A percentile compares a stretch with the other conserved stretches of the same genome.
Conservation (phyloP, 2,797 vertebrate species). For the Ateles fusciceps region DNA sequence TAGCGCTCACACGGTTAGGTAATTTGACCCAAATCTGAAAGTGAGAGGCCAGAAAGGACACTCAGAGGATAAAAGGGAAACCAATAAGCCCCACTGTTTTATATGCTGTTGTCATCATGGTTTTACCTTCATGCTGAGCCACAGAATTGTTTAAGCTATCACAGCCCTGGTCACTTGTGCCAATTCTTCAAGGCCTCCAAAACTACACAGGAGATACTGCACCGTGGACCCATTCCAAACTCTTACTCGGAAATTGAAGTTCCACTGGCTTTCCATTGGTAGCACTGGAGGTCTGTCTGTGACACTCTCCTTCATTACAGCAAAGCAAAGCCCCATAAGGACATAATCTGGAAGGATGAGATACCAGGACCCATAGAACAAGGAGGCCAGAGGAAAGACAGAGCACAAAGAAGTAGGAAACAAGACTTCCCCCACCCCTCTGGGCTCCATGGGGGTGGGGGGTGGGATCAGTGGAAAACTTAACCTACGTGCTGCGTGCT, state of each 20-base stretch:
- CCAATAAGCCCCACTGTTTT: not conserved
- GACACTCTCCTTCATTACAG: not conserved
- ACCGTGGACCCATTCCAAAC: not conserved
- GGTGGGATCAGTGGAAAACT: not conserved
- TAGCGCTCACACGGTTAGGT: not conserved
- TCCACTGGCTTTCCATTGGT: not conserved
- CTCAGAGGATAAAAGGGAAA: not conserved
- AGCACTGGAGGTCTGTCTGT: not conserved
- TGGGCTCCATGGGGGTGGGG: no score
- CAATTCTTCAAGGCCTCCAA: not conserved
- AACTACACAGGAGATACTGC: not conserved
- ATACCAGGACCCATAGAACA: not conserved
- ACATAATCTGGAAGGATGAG: not conserved
- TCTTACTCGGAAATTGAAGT: not conserved
- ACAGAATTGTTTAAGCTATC: not conserved
- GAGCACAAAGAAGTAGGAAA: not conserved
- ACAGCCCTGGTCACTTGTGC: not conserved
- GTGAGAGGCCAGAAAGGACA: not conserved
- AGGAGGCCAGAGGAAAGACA: conserved; percentile 5
- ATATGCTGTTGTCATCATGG: not conserved
- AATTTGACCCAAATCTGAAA: not conserved
- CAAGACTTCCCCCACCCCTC: not conserved
- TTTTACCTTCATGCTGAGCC: not conserved
- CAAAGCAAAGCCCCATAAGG: not conserved
- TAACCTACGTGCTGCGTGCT: not conserved